Percentiles rank a stretch among this genome's conserved stretches.
Conservation (phyloP, 2,888 invertebrate species). For the Lathronympha strigana region DNA sequence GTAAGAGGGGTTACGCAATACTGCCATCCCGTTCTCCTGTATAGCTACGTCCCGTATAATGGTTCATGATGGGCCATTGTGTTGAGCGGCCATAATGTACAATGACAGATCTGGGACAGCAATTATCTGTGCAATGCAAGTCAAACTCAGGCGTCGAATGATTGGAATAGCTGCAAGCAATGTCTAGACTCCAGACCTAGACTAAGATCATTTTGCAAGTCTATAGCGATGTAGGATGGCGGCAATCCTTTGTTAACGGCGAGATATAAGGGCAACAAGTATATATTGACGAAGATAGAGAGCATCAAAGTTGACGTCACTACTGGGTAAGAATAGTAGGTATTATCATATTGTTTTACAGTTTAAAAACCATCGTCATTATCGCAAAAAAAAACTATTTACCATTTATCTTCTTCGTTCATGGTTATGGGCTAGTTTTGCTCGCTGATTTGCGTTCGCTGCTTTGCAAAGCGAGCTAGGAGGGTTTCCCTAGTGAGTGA, state of each 20-base stretch:
- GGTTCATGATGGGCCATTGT: too few species aligned
- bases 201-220: conserved; percentile 8
- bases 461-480: neutral
- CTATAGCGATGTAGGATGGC: neutral
- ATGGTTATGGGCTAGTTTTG: too few species aligned
- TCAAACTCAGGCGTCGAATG: conserved; percentile 13
- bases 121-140: neutral
- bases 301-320: too few species aligned
- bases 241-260: neutral
- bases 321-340: too few species aligned
- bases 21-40: too few species aligned
- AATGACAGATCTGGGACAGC: neutral
- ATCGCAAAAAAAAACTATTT: neutral
- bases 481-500: neutral
- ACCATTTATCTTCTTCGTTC: neutral
- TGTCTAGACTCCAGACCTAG: conserved; percentile 3
- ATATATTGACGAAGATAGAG: too few species aligned
- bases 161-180: conserved; percentile 18
- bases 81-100: too few species aligned
- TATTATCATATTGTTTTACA: too few species aligned
- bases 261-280: too few species aligned
- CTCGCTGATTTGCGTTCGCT: neutral
- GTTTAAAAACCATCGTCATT: too few species aligned
- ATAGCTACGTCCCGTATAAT: too few species aligned
- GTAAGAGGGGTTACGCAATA: too few species aligned